phyloP scores from a whole-genome alignment of 2,888 invertebrate species.

The Drosophila cognata region DNA sequence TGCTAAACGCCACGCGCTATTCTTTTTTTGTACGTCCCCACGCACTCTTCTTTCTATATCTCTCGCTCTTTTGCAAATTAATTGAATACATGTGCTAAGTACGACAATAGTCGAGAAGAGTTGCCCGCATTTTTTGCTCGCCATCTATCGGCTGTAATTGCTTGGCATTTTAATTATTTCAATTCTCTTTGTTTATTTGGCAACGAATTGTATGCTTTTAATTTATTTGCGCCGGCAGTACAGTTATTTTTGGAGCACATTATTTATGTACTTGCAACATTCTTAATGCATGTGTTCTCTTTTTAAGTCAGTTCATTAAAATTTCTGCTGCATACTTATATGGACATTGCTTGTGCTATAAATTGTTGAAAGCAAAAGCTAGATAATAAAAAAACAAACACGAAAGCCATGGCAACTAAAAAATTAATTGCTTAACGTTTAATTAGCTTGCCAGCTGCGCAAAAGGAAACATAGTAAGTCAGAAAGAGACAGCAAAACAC shows the following conservation, averaged over 20 bases:
- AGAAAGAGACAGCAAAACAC: constrained; percentile 33
- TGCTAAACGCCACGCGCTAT: constrained; percentile 52
- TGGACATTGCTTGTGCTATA: constrained; percentile 56
- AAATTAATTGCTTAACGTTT: constrained; percentile 71
- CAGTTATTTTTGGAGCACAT: constrained; percentile 59
- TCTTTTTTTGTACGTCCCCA: constrained; percentile 6
- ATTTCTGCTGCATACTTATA: constrained; percentile 63
- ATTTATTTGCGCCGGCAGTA: constrained; percentile 65
- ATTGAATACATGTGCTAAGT: constrained; percentile 69
- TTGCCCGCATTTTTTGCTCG: constrained; percentile 64
- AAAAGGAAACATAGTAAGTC: constrained; percentile 30
- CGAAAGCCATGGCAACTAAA: constrained; percentile 37
- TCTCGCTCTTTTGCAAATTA: constrained; percentile 48
- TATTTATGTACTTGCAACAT: constrained; percentile 58
- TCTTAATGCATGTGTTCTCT: constrained; percentile 24
- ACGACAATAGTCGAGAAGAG: constrained; percentile 36
- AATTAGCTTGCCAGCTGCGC: constrained; percentile 65
- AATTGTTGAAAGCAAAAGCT: constrained; percentile 32
- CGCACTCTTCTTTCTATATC: not conserved
- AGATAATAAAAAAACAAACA: constrained; percentile 34
- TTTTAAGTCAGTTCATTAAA: constrained; percentile 50
- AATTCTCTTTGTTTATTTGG: constrained; percentile 74
- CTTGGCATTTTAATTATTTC: constrained; percentile 76
- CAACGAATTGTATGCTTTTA: constrained; percentile 45
- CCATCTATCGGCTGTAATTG: constrained; percentile 35